phyloP scores from a whole-genome alignment of 2,797 vertebrate genomes.

The Cheirogaleus major region DNA sequence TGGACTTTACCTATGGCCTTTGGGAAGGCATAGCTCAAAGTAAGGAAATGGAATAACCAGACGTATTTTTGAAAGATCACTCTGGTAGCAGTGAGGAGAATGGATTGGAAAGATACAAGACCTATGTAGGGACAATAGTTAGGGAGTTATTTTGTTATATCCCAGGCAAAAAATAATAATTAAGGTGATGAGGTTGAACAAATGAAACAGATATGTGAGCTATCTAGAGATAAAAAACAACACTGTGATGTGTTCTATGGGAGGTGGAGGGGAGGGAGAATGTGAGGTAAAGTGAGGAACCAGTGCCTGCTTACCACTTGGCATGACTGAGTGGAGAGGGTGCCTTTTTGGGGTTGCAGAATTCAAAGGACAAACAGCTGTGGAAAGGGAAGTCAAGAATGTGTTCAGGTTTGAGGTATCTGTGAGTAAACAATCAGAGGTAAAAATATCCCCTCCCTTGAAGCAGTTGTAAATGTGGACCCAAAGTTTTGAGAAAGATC shows the following conservation, averaged over 20 bases:
- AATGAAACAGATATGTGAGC: not conserved
- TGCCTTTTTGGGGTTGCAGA: not conserved
- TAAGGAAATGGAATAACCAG: not conserved
- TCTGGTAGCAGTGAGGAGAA: not conserved
- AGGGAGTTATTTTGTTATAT: not conserved
- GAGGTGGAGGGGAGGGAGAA: not conserved
- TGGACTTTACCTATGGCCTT: not conserved
- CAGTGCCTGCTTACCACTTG: not conserved
- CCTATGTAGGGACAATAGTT: not conserved
- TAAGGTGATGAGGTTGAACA: not conserved
- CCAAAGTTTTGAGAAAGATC: not conserved
- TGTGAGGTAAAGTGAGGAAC: not conserved
- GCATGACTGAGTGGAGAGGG: not conserved
- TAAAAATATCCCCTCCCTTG: not conserved
- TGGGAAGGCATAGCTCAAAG: not conserved
- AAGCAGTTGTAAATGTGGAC: not conserved
- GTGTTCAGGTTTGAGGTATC: not conserved
- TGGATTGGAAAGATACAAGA: not conserved
- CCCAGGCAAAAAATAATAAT: slow-evolving; percentile 24
- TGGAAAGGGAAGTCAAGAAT: not conserved
- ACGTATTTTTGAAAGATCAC: not conserved
- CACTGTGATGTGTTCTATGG: not conserved
- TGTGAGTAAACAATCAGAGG: not conserved
- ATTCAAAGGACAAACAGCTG: not conserved
- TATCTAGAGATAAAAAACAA: not conserved